Evolutionary conservation across 1,140 invertebrate species (phyloP).

Genomic region (Tribolium madens): DNA sequence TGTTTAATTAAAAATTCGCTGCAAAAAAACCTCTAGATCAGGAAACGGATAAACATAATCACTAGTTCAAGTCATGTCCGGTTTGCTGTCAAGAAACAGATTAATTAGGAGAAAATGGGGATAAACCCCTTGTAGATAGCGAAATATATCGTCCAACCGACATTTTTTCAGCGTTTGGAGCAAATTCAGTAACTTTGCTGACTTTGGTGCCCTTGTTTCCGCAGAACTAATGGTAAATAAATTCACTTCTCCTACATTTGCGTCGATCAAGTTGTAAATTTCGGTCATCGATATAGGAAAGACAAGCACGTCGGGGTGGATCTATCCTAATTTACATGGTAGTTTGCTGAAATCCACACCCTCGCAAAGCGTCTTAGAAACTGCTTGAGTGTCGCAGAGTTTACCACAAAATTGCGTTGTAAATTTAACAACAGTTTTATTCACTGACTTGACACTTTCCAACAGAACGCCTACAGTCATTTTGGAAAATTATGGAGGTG

Average conservation of each 20-base stretch:
- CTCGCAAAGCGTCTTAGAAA: conserved; percentile 24
- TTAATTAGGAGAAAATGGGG: conserved; percentile 1
- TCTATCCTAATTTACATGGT: conserved; percentile 44
- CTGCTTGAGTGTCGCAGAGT: conserved; percentile 38
- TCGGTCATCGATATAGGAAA: conserved; percentile 43
- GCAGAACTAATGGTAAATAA: conserved; percentile 29
- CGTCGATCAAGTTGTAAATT: conserved; percentile 41
- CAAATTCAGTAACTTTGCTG: conserved; percentile 20
- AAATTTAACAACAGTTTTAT: conserved; percentile 45
- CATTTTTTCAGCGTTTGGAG: conserved; percentile 10
- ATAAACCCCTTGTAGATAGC: background rate
- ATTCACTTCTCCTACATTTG: conserved; percentile 31
- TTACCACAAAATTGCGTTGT: conserved; percentile 27
- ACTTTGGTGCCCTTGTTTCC: conserved; percentile 12
- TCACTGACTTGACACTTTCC: conserved; percentile 31
- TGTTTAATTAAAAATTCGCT: conserved; percentile 13
- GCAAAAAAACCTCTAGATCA: too few species aligned
- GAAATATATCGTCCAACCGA: background rate
- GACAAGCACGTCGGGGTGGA: conserved; percentile 40
- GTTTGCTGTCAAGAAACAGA: background rate
- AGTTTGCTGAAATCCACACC: conserved; percentile 46
- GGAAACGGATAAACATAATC: background rate
- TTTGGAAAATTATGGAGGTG: conserved; percentile 9
- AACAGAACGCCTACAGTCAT: background rate
- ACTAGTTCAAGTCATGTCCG: background rate